Evolutionary conservation across 2,888 invertebrate genomes (phyloP), one percentile per base, ranked within the genome.

Genomic region (Lamellibrachia columna): DNA sequence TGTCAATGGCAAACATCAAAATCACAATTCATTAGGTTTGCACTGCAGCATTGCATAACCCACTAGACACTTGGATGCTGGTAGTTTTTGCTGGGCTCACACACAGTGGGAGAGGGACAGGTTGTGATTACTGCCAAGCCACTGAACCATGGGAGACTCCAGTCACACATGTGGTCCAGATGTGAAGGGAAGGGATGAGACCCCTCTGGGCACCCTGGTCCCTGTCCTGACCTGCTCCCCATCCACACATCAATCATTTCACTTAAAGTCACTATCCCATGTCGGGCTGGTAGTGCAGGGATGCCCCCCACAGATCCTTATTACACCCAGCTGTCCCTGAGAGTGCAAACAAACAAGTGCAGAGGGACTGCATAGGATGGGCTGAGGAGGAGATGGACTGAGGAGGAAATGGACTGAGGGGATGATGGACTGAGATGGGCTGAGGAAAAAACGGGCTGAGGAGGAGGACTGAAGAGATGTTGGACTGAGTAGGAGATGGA

Each of bases 21-120:
- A 75, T 75, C 75, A 75, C 75, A 75, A 75, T 75, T 75, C n/a
- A 75, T 75, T 75, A 75, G n/a, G 15, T 75, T 15, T n/a, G 15
- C 75, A 75, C 75, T 75, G 75, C 75, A 75, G n/a, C 75, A 75
- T 75, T 75, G 75, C 75, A 75, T 75, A 75, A 75, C 75, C 15
- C n/a, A 15, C 60, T 2, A 75, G 75, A 75, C 75, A 22, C 75
- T 75, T 75, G 75, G n/a, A n/a, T 75, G 75, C 22, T 4, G 75
- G 75, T 75, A 22, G 75, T 75, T 75, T 75, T 75, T 75, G 75
- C n/a, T 22, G 75, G 75, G 75, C 75, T 75, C 75, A 75, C 6
- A 6, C 75, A 22, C 75, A 75, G 75, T 15, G 6, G 75, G 75
- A n/a, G 75, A n/a, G 15, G 75, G 22, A 22, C 40, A 6, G 75